phyloP scores from a whole-genome alignment of 1,140 invertebrate genomes.

The Drosophila guanche region DNA sequence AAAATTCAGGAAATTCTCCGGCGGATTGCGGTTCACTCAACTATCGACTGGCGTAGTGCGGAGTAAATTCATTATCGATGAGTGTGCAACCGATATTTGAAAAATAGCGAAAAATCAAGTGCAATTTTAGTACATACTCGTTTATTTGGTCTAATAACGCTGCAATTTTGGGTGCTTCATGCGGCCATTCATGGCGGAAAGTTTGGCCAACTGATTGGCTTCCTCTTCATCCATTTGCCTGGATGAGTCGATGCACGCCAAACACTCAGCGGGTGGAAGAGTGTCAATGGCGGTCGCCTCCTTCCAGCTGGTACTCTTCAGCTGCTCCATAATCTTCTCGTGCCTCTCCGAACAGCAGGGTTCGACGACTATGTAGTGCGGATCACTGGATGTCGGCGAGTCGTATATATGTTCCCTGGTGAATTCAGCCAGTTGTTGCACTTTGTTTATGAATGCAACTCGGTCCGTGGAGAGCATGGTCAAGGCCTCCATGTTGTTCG shows the following conservation, averaged over 20 bases:
- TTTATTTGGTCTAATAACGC: no score
- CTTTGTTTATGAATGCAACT: constrained; percentile 87
- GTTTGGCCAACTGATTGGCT: constrained; percentile 4
- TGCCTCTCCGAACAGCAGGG: constrained; percentile 90
- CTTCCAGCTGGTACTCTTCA: constrained; percentile 43
- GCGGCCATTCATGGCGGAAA: no score
- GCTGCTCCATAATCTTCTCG: constrained; percentile 84
- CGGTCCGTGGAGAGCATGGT: constrained; percentile 88
- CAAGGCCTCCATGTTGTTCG: constrained; percentile 89
- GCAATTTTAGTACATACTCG: background rate
- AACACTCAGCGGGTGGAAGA: constrained; percentile 27
- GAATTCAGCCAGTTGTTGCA: constrained; percentile 87
- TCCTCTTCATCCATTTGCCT: constrained; percentile 30
- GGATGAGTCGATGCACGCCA: constrained; percentile 47
- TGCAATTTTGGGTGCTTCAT: background rate
- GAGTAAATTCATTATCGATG: no score
- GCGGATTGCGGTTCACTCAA: no score
- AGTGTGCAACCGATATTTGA: no score
- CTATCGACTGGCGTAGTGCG: no score
- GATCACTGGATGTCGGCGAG: constrained; percentile 89
- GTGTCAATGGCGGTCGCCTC: constrained; percentile 1
- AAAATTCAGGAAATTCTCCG: no score
- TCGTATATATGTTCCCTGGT: constrained; percentile 91
- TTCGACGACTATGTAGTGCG: constrained; percentile 93
- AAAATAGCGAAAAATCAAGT: no score